Evolutionary conservation across 2,888 invertebrate genomes (phyloP).

Genomic region (Aethes cnicana): DNA sequence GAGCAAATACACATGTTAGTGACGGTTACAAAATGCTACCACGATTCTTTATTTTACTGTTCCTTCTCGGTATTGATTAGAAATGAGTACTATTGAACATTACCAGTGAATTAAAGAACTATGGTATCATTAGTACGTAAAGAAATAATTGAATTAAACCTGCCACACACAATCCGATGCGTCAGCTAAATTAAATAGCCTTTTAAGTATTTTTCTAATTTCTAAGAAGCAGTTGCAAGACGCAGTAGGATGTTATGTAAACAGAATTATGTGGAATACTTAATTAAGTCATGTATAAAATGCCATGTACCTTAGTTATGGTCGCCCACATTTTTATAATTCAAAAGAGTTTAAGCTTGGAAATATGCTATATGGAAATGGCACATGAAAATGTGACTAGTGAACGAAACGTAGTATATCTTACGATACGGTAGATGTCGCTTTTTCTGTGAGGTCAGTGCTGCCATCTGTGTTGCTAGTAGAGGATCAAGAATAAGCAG

Average conservation of each 20-base stretch:
- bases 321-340: constrained; percentile 24
- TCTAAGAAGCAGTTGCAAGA: neutral
- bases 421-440: neutral
- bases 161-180: constrained; percentile 9
- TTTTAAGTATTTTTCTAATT: no score
- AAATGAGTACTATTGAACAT: constrained; percentile 11
- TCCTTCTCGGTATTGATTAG: neutral
- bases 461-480: constrained; percentile 8
- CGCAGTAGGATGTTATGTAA: constrained; percentile 7
- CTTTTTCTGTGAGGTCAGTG: neutral
- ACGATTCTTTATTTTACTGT: constrained; percentile 7
- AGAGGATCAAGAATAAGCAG: neutral
- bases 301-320: constrained; percentile 17
- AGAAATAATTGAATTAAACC: neutral
- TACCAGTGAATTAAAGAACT: constrained; percentile 8
- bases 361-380: constrained; percentile 39
- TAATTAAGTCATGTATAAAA: constrained; percentile 24
- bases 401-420: constrained; percentile 28
- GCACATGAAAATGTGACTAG: constrained; percentile 62
- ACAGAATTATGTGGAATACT: constrained; percentile 13
- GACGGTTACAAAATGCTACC: constrained; percentile 5
- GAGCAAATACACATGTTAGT: constrained; percentile 40
- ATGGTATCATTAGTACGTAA: neutral
- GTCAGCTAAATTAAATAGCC: neutral
- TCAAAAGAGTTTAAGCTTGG: constrained; percentile 11